Percentiles rank a stretch among this genome's conserved stretches.
phyloP scores from a whole-genome alignment of 2,113 vertebrate genomes.

The Antechinus flavipes region DNA sequence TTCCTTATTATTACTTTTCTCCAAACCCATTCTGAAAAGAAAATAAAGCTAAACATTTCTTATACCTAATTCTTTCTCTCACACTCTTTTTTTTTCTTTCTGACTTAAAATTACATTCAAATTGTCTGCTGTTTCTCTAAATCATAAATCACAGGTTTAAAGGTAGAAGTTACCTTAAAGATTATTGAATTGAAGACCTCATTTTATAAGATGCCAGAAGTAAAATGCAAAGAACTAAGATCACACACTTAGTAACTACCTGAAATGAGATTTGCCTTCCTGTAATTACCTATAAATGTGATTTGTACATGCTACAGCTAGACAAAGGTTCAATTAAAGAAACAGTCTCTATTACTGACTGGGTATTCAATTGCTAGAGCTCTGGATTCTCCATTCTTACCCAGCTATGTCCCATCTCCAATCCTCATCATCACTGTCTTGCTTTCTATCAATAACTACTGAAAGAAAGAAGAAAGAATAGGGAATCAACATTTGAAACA shows the following conservation, averaged over 20 bases:
- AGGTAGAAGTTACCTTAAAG: background rate
- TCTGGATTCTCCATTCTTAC: background rate
- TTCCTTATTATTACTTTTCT: background rate
- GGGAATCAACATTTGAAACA: background rate
- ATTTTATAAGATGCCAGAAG: background rate
- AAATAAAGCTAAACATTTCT: conserved; percentile 1
- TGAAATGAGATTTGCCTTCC: background rate
- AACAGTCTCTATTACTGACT: background rate
- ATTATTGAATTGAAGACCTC: background rate
- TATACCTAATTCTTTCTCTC: background rate
- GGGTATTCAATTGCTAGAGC: background rate
- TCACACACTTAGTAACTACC: background rate
- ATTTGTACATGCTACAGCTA: background rate
- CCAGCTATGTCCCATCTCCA: background rate
- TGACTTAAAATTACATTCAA: background rate
- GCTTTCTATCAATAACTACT: background rate
- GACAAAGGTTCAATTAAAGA: background rate
- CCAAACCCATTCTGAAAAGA: background rate
- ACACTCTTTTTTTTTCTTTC: background rate
- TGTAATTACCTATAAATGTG: background rate
- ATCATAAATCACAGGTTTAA: background rate
- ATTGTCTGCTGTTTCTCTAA: background rate
- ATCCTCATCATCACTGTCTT: background rate
- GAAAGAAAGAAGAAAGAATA: background rate
- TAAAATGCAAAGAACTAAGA: background rate